phyloP scores from a whole-genome alignment of 2,797 vertebrate species.

The Galagoides demidoff region DNA sequence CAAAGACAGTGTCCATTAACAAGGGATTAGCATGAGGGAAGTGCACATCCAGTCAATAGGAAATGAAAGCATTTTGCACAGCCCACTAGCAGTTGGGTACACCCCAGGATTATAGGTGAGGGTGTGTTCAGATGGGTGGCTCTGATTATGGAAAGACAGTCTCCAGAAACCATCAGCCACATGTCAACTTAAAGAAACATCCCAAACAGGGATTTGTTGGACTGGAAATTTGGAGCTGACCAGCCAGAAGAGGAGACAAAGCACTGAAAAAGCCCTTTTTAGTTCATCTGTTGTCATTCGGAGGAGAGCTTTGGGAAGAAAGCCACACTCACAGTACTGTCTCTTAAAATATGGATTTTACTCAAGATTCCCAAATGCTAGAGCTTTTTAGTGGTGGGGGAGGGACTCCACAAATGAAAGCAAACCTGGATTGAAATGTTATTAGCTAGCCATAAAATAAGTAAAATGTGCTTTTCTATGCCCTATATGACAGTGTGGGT shows the following conservation, averaged over 20 bases:
- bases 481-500: neutral
- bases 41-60: conserved; percentile 82
- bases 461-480: neutral
- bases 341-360: conserved; percentile 34
- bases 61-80: conserved; percentile 78
- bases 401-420: neutral
- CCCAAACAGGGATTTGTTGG: neutral
- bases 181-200: conserved; percentile 36
- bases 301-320: neutral
- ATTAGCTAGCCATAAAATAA: conserved; percentile 32
- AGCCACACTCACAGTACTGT: neutral
- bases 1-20: conserved; percentile 88
- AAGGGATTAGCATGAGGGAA: conserved; percentile 86
- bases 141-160: conserved; percentile 1
- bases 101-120: neutral
- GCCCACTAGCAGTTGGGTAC: conserved; percentile 63
- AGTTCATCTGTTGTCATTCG: neutral
- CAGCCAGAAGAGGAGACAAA: neutral
- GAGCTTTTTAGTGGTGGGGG: neutral
- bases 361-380: neutral
- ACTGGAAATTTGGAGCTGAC: conserved; percentile 6
- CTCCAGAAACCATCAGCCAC: conserved; percentile 49
- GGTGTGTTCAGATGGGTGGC: conserved; percentile 50
- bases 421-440: neutral
- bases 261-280: neutral